Conservation (phyloP, 2,888 invertebrate species). For the Portevinia maculata region DNA sequence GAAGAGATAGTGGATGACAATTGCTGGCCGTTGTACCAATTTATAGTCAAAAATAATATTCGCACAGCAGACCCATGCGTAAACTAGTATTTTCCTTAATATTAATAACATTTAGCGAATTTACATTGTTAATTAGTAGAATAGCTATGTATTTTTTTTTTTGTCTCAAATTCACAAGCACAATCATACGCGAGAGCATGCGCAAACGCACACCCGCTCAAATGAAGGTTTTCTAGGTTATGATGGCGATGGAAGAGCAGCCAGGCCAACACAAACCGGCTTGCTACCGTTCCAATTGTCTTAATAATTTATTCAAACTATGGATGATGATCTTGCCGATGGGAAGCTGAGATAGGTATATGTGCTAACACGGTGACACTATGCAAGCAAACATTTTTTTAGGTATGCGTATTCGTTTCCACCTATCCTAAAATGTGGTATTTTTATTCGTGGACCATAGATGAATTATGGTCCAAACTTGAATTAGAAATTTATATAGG, state of each 20-base stretch:
- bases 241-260: background rate
- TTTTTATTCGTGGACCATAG: too few species aligned
- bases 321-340: slow-evolving; percentile 15
- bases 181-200: background rate
- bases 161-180: slow-evolving; percentile 1
- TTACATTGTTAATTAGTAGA: slow-evolving; percentile 59
- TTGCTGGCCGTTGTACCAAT: slow-evolving; percentile 25
- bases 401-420: background rate
- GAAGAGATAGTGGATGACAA: slow-evolving; percentile 66
- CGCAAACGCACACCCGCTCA: background rate
- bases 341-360: background rate
- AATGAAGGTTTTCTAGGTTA: background rate
- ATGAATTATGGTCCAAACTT: background rate
- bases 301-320: slow-evolving; percentile 47
- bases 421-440: background rate
- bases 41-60: slow-evolving; percentile 61
- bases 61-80: background rate
- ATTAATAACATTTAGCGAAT: slow-evolving; percentile 48
- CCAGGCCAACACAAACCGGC: slow-evolving; percentile 2
- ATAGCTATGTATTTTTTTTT: slow-evolving; percentile 48
- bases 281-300: slow-evolving; percentile 26
- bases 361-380: background rate
- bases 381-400: background rate
- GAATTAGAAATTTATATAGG: background rate
- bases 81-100: slow-evolving; percentile 32